phyloP scores from a whole-genome alignment of 2,797 vertebrate genomes.

The Setipinna tenuifilis region DNA sequence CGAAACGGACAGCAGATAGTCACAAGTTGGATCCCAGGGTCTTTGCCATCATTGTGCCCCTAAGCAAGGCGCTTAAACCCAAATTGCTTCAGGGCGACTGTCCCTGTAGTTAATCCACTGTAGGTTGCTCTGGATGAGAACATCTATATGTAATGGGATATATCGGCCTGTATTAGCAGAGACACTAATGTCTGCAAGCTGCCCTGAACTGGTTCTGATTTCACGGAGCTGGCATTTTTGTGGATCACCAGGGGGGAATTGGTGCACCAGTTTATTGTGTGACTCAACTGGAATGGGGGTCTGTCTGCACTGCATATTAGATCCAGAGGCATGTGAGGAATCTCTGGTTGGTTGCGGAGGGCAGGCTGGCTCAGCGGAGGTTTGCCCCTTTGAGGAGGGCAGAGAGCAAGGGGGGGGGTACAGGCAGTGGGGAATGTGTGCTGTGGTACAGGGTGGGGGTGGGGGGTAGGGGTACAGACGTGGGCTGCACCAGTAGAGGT shows the following conservation, averaged over 20 bases:
- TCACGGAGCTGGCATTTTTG: not conserved
- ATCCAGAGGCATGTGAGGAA: not conserved
- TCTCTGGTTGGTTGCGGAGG: not conserved
- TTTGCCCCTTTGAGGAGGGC: not conserved
- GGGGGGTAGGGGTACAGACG: not conserved
- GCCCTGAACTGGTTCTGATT: not conserved
- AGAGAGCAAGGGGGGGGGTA: not conserved
- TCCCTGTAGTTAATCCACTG: too few species aligned
- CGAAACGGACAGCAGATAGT: too few species aligned
- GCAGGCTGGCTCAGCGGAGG: not conserved
- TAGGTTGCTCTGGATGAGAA: too few species aligned
- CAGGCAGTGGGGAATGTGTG: not conserved
- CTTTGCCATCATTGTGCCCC: too few species aligned
- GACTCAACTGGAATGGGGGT: not conserved
- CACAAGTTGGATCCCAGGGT: too few species aligned
- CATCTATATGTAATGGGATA: not conserved
- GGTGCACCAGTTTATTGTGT: not conserved
- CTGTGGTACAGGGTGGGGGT: not conserved
- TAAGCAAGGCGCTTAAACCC: too few species aligned
- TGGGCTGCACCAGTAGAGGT: not conserved
- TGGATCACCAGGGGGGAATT: not conserved
- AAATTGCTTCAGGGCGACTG: too few species aligned
- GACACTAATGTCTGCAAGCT: not conserved
- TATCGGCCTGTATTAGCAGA: not conserved
- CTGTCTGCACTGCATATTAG: slow-evolving; percentile 12